Percentiles rank a stretch among this genome's conserved stretches.
phyloP scores from a whole-genome alignment of 2,888 invertebrate genomes.

The Netelia melanura region DNA sequence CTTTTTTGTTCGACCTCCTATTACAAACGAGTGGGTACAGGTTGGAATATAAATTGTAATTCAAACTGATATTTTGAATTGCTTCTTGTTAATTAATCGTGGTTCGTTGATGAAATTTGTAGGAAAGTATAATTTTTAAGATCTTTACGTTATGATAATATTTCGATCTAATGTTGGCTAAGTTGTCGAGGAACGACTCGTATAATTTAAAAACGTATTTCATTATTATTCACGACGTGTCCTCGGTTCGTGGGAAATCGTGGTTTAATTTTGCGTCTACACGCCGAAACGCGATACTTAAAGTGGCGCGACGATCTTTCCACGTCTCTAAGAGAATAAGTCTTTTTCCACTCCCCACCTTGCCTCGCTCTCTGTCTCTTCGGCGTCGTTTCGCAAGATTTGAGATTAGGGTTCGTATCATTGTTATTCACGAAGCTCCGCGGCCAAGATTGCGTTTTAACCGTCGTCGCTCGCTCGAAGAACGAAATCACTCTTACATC shows the following conservation, averaged over 20 bases:
- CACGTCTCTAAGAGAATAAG: slow-evolving; percentile 16
- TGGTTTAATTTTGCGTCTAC: slow-evolving; percentile 78
- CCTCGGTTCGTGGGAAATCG: slow-evolving; percentile 67
- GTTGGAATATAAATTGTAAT: no score
- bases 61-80: no score
- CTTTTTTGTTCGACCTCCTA: no score
- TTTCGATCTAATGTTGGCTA: no score
- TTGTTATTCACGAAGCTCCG: slow-evolving; percentile 79
- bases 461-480: slow-evolving; percentile 56
- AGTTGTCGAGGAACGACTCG: no score
- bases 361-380: neutral
- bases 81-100: no score
- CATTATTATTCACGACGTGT: slow-evolving; percentile 78
- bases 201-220: slow-evolving; percentile 50
- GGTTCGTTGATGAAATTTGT: no score
- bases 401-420: slow-evolving; percentile 76
- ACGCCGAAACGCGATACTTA: slow-evolving; percentile 75
- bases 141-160: no score
- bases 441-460: slow-evolving; percentile 78
- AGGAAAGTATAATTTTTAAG: no score
- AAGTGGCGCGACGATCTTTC: slow-evolving; percentile 77
- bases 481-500: slow-evolving; percentile 3
- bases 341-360: neutral
- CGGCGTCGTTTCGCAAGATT: slow-evolving; percentile 30
- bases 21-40: no score